phyloP scores from a whole-genome alignment of 2,888 invertebrate species.

The Horisme vitalbata region DNA sequence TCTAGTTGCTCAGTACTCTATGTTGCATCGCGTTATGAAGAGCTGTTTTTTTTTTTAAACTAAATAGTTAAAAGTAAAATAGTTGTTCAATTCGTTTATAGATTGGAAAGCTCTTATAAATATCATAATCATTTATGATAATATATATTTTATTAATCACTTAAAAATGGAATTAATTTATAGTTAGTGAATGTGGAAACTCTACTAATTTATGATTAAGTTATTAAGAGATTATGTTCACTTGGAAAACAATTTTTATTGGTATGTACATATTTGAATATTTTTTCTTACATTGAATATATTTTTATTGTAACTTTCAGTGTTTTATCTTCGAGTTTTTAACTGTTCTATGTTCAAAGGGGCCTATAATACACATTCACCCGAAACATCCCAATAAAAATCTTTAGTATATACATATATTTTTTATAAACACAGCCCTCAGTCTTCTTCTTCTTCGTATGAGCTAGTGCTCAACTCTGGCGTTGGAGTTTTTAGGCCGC shows the following conservation, averaged over 20 bases:
- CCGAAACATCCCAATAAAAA: no score
- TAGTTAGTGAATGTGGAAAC: constrained; percentile 7
- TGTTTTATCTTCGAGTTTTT: no score
- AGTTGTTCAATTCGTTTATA: background rate
- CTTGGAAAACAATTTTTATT: background rate
- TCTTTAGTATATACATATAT: no score
- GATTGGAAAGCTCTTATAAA: no score
- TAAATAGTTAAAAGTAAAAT: constrained; percentile 21
- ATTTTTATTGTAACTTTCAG: no score
- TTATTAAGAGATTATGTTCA: constrained; percentile 18
- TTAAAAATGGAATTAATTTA: background rate
- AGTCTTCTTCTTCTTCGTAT: no score
- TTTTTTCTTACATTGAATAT: background rate
- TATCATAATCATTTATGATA: no score
- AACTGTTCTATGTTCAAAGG: no score
- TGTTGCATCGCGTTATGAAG: constrained; percentile 34
- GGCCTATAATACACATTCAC: no score
- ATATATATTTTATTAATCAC: background rate
- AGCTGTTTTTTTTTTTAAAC: constrained; percentile 21
- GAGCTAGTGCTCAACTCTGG: no score
- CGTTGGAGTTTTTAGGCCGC: no score
- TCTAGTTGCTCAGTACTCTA: constrained; percentile 44
- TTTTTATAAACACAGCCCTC: no score
- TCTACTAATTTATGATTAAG: constrained; percentile 23
- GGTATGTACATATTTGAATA: constrained; percentile 9